Conservation (phyloP, 1,140 invertebrate genomes). For the Agrypnia vestita region DNA sequence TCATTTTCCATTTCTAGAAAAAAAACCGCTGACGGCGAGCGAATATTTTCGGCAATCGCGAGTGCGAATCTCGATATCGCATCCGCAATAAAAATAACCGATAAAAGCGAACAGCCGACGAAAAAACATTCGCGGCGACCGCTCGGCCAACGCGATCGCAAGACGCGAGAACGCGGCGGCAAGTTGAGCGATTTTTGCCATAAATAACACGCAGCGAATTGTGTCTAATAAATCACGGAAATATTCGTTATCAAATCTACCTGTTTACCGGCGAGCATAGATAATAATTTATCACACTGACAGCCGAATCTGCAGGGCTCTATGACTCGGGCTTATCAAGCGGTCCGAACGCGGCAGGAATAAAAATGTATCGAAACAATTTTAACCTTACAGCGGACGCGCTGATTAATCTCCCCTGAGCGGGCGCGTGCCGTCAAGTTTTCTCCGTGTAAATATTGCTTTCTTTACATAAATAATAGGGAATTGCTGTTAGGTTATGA, state of each 20-base stretch:
- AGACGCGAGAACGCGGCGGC: neutral
- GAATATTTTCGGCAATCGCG: no score
- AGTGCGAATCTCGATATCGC: no score
- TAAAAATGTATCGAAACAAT: slow-evolving; percentile 26
- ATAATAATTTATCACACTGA: slow-evolving; percentile 48
- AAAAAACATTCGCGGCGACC: no score
- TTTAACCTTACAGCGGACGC: no score
- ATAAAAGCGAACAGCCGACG: no score
- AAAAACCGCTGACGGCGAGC: no score
- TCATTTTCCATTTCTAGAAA: no score
- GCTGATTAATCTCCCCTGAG: neutral
- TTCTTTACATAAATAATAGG: no score
- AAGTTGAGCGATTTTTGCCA: neutral
- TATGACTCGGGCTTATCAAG: slow-evolving; percentile 25
- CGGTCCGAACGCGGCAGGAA: slow-evolving; percentile 9
- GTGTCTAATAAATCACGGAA: slow-evolving; percentile 57
- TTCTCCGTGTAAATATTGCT: no score
- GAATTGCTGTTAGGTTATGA: no score
- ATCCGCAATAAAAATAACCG: no score
- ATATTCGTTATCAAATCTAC: slow-evolving; percentile 59
- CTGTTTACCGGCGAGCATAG: slow-evolving; percentile 54
- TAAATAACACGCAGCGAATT: slow-evolving; percentile 58
- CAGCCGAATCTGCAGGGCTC: slow-evolving; percentile 23
- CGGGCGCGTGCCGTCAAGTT: slow-evolving; percentile 4
- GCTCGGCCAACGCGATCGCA: neutral